Evolutionary conservation across 2,113 vertebrate species (phyloP), one percentile per base, ranked within the genome.

Genomic region (Stigmatopora nigra): DNA sequence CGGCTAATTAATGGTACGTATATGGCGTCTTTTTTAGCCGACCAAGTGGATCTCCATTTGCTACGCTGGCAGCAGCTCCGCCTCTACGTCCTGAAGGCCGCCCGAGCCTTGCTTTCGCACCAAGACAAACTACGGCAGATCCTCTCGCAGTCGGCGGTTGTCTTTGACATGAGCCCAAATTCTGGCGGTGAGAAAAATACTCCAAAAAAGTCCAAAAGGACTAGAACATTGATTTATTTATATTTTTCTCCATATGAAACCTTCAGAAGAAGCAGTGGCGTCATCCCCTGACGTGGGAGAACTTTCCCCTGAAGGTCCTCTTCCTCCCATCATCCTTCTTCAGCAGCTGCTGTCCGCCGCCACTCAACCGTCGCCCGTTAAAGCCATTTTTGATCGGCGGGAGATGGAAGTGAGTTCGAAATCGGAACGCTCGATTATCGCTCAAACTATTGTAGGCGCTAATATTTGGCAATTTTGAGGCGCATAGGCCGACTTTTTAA

Each of bases 281-380:
- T 85, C 90, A 0, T 94, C 95, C 56, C 94, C 94, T 0, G 97
- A 98, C 66, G 88, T 93, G 7, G 94, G 90, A 16, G 96, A 99
- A 81, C 85, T 98, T 89, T 99, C 97, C 71, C 96, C 97, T 25
- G 97, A 99, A 82, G 96, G 95, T 63, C 97, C 95, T 0, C 92
- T 95, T 63, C 96, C 95, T 70, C 95, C 97, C 0, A 88, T 98
- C 84, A 95, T 98, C 79, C 93, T 99, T 61, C 70, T 99, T 62
- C 97, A 99, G 88, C 97, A 99, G 82, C 88, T 99, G 64, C 78
- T 99, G 22, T 92, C 94, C 5, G 90, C 96, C 11, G 95, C 95
- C 78, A 99, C 97, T 0, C 96, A 99, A 63, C 97, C 97, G 0
- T 99, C 97, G 0, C 95, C 97, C 0, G 94, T 99, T 81, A 99